These are phyloP conservation scores for Heteropelma amictum DNA, from an alignment of 2,888 invertebrate species.

Conservation along the genomic window DNA sequence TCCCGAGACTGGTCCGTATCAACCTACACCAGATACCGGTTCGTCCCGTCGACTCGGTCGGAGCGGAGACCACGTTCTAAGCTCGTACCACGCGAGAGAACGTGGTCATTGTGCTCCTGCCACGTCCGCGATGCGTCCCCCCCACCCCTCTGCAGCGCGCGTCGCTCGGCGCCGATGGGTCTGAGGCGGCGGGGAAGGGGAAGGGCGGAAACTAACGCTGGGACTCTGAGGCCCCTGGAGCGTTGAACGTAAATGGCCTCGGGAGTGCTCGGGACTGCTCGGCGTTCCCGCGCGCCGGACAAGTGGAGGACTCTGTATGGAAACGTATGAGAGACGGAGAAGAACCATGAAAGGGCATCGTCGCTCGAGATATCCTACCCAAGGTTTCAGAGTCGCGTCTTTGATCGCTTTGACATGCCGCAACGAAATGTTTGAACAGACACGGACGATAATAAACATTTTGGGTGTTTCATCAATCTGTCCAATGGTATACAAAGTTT, in stretches of 20 bases:
- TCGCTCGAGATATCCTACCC: not conserved
- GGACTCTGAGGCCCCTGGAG: not conserved
- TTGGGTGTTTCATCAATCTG: no score
- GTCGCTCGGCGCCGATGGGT: constrained; percentile 2
- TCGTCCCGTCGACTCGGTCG: not conserved
- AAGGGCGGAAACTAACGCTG: not conserved
- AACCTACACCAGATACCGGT: constrained; percentile 40
- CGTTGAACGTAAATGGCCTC: not conserved
- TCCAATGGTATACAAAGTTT: no score
- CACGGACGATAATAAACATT: no score
- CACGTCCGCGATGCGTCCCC: not conserved
- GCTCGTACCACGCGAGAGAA: not conserved
- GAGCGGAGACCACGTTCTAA: no score
- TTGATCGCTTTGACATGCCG: not conserved
- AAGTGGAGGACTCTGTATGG: not conserved
- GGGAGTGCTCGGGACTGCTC: not conserved
- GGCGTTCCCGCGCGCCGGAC: not conserved
- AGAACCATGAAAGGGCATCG: not conserved
- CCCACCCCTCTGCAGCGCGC: no score
- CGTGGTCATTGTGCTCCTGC: not conserved
- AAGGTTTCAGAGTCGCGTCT: not conserved
- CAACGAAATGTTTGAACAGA: no score
- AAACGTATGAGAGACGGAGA: not conserved
- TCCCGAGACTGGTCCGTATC: not conserved
- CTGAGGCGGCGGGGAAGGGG: not conserved